Percentiles rank a stretch among this genome's conserved stretches.
Evolutionary conservation across 2,113 vertebrate genomes (phyloP).

Genomic region (Formicarius rufipectus): DNA sequence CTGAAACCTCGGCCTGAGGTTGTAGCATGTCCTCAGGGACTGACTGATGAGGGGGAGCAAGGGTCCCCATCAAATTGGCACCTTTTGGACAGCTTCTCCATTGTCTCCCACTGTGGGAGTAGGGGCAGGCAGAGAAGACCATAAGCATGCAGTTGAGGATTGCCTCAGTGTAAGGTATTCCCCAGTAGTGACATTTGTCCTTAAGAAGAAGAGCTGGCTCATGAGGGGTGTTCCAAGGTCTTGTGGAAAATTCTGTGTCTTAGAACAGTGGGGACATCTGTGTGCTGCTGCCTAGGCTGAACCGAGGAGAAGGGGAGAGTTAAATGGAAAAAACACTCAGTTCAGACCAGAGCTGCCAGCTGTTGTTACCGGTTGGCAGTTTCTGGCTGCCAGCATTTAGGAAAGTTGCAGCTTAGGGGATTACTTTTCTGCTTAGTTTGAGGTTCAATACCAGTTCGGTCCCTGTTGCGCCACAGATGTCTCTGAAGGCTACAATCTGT

Average conservation of each 20-base stretch:
- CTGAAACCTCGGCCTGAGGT: not conserved
- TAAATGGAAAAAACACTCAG: not conserved
- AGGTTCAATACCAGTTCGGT: not conserved
- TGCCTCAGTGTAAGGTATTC: not conserved
- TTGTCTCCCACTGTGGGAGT: not conserved
- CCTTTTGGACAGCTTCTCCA: not conserved
- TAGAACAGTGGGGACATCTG: not conserved
- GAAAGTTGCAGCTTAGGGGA: slow-evolving; percentile 12
- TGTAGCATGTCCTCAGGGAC: rapidly evolving
- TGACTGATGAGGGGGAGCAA: not conserved
- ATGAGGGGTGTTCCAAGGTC: not conserved
- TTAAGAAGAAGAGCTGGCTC: not conserved
- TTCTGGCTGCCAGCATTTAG: slow-evolving; percentile 3
- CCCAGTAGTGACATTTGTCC: not conserved
- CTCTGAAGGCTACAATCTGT: not conserved
- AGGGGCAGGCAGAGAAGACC: not conserved
- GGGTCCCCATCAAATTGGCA: not conserved
- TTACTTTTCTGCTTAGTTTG: slow-evolving; percentile 1
- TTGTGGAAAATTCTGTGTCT: not conserved
- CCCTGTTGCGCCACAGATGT: not conserved
- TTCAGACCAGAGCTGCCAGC: not conserved
- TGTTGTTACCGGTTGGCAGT: not conserved
- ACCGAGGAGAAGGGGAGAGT: slow-evolving; percentile 10
- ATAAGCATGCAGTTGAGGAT: not conserved
- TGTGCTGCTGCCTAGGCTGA: not conserved